Percentiles rank a stretch among this genome's conserved stretches.
phyloP scores from a whole-genome alignment of 2,797 vertebrate species.

The Cichlasoma orientale region DNA sequence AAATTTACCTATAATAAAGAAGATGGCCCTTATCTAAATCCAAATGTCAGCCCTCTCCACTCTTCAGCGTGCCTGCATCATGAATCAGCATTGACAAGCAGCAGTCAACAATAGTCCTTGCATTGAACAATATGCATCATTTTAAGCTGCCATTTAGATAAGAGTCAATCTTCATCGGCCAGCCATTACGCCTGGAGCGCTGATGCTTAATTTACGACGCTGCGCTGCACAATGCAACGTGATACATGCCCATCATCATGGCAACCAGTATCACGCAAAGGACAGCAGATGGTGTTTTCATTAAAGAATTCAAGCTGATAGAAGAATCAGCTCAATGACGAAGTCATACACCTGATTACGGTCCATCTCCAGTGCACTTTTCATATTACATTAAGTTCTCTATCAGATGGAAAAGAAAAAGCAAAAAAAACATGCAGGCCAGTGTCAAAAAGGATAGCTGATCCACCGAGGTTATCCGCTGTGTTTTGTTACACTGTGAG shows the following conservation, averaged over 20 bases:
- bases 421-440: not conserved
- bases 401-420: not conserved
- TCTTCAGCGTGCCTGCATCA: conserved; percentile 22
- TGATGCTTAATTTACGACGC: conserved; percentile 56
- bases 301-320: conserved; percentile 69
- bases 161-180: conserved; percentile 35
- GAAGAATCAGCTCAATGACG: conserved; percentile 64
- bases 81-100: conserved; percentile 12
- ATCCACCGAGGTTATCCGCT: not conserved
- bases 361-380: conserved; percentile 42
- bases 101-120: conserved; percentile 19
- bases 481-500: conserved; percentile 23
- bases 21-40: conserved; percentile 10
- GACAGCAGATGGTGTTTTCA: conserved; percentile 81
- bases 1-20: not conserved
- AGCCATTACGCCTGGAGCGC: conserved; percentile 5
- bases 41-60: conserved; percentile 34
- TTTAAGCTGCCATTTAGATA: conserved; percentile 52
- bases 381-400: conserved; percentile 67
- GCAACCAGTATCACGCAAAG: conserved; percentile 51
- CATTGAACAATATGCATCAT: conserved; percentile 29
- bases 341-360: not conserved
- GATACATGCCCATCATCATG: conserved; percentile 63
- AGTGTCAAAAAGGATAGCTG: not conserved
- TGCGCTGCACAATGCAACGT: conserved; percentile 47